Conservation (phyloP, 2,797 vertebrate genomes). For the Chromobotia macracanthus region DNA sequence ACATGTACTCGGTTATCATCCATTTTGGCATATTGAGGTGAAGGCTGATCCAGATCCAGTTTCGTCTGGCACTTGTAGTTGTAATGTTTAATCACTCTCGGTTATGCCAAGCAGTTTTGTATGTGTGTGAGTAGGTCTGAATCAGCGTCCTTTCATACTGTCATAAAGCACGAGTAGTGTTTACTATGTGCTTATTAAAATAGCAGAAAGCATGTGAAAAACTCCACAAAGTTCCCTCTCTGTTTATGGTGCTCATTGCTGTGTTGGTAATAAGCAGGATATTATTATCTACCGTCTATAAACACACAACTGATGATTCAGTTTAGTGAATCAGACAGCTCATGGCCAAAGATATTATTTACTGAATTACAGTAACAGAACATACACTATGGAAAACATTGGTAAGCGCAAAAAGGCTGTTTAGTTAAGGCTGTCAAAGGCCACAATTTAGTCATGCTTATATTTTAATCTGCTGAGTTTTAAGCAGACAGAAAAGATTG, state of each 20-base stretch:
- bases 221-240: background rate
- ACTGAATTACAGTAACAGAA: background rate
- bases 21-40: background rate
- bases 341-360: background rate
- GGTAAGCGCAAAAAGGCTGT: too few relatives aligned
- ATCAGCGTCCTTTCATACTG: background rate
- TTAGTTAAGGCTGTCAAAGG: too few relatives aligned
- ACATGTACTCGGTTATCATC: too few relatives aligned
- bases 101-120: background rate
- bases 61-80: background rate
- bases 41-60: slow-evolving; percentile 4
- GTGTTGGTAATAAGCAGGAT: background rate
- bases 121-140: background rate
- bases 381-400: too few relatives aligned
- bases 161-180: background rate
- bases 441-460: too few relatives aligned
- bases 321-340: background rate
- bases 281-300: background rate
- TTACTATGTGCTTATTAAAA: background rate
- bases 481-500: background rate
- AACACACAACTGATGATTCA: background rate
- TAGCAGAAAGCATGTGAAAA: background rate
- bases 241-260: background rate
- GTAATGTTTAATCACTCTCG: slow-evolving; percentile 1
- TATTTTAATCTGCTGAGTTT: too few relatives aligned